Base-by-base conservation (phyloP, 2,888 invertebrate species). In the Rhynchonema sp. region DNA sequence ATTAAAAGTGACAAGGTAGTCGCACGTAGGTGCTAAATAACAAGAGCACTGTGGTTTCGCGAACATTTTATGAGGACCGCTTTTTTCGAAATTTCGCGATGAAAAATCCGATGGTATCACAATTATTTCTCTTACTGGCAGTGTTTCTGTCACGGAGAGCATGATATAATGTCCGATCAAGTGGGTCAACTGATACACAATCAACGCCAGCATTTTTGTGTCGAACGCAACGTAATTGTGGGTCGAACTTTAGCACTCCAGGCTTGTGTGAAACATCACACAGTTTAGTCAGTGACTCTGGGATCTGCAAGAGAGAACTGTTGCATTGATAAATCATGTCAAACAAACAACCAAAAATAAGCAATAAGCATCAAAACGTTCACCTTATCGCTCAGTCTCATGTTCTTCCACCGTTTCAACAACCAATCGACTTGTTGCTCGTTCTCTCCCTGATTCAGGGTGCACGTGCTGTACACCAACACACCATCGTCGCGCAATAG, bases 391-490 rank as follows among this genome's bases (percentile, higher is more conserved):
- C 3, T 3, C 3, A 49, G 49, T 49, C 49, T 13, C n/a, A 49
- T 49, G 3, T 3, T 3, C 9, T 13, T 3, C 49, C 49, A 49
- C n/a, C 49, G 20, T 3, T 23, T 13, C 23, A 17, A 17, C 3
- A 49, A 6, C 54, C 54, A 54, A 13, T 26, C 54, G 17, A 54
- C 27, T 27, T 27, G 28, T 13, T 28, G 17, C 27, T 54, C 54
- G 27, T 54, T 54, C 27, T 54, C 54, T 27, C 3, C 2, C 27
- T 2, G 72, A 1, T 84, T 83, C 65, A 99, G 83, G 0, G 98
- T 98, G 76, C 98, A 99, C 0, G 98, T 99, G 0, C 96, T 98
- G 75, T 99, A 99, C 0, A 98, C 94, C 63, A 99, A 80, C 71
- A 87, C 87, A 20, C 96, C 94, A 38, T 96, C 98, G 23, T 85